Base-by-base conservation (phyloP, 2,797 vertebrate genomes). In the Macropus fuliginosus region DNA sequence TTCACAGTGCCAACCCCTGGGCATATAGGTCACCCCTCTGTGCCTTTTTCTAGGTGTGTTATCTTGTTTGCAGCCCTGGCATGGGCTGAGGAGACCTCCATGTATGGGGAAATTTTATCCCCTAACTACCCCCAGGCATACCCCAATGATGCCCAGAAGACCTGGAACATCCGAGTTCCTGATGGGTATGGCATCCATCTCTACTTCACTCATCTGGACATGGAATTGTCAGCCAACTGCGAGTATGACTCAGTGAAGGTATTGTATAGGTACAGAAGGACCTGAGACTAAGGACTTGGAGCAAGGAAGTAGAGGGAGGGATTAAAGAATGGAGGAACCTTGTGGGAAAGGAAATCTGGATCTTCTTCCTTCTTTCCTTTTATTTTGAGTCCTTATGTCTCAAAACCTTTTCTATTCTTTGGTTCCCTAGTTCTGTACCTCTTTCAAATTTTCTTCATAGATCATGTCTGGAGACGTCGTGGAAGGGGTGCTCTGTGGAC, bases 161-260 rank as follows among this genome's bases (percentile, higher is more conserved):
- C 98, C 5, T 99, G 99, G 99, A 98, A 99, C 94, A 98, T 99
- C 93, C 98, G 99, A 90, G 99, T 99, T 56, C 99, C 99, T 0
- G 93, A 96, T 0, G 99, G 99, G 91, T 99, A 99, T 27, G 98
- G 97, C n/a, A 98, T 99, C 92, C 98, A 55, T 52, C 98, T 99
- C 96, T 99, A 98, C 93, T 99, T 99, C 97, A 98, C 99, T 50
- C 99, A 99, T 96, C 95, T 99, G 98, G 99, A 99, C 97, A 97
- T 99, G 9, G 99, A 99, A 95, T 98, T 99, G 46, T 99, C 99
- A 0, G 97, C 98, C 46, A 94, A 99, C 97, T 99, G 99, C 4
- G 98, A 99, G 56, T 99, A 99, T 0, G 99, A 99, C 96, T 99
- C 98, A 2, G 97, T 99, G 96, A 98, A 99, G 99, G 99, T 99